Evolutionary conservation across 2,888 invertebrate species (phyloP), one percentile per base, ranked within the genome.

Genomic region (Encarsia formosa): DNA sequence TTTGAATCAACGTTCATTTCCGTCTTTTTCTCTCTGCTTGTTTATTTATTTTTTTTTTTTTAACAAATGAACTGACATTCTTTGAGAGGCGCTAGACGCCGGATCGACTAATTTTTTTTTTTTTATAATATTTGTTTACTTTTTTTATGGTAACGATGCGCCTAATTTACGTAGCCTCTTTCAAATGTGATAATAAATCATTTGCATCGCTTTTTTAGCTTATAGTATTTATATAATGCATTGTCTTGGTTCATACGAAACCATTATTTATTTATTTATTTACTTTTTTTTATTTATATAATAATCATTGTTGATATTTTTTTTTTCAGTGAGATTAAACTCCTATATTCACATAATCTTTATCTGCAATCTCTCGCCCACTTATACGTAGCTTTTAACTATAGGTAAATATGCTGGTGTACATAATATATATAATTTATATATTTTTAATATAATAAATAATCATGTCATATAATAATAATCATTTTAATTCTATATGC

Each of bases 331-430:
- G 57, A 56, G 52, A 58, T 67, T 68, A 66, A 66, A 61, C 65
- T 34, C 23, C 20, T 66, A 67, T 69, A 71, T 70, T 68, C 66
- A 69, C 70, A 71, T 68, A 66, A 56, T 52, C 48, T 57, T 35
- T 54, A 34, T 46, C 32, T n/a, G 13, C n/a, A 29, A 49, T 48
- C 44, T 43, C 23, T 32, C 32, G 8, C n/a, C 26, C 34, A 3
- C 37, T 19, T 42, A n/a, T 38, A 18, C 39, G 31, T 29, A 34
- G 24, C 39, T 52, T 64, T 66, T 64, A 66, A 69, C 68, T 71
- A 69, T 69, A 59, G n/a, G n/a, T 65, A 63, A 65, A 68, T 69
- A 69, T 63, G 65, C 63, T 62, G 61, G 67, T 71, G 69, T 71
- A 71, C 67, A 66, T 68, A 66, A 52, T 55, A 49, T 53, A 48